These are phyloP conservation scores for Drosophila emarginata DNA, from an alignment of 2,888 invertebrate genomes.

Conservation along the genomic window DNA sequence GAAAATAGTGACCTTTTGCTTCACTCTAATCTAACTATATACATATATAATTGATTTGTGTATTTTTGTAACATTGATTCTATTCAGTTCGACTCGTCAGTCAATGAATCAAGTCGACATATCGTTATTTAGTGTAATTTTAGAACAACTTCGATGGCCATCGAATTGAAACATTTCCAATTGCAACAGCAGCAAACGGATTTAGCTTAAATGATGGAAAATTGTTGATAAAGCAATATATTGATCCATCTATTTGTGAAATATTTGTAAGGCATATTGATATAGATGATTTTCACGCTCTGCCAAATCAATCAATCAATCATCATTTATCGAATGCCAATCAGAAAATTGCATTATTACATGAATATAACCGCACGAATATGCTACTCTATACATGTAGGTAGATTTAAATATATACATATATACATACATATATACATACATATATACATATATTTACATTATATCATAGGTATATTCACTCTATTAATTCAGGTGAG, in stretches of 20 bases:
- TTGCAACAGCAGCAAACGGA: background rate
- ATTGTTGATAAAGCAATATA: background rate
- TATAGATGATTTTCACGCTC: conserved; percentile 6
- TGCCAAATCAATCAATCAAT: conserved; percentile 4
- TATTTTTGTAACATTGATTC: background rate
- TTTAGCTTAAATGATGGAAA: too few relatives aligned
- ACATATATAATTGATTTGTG: too few relatives aligned
- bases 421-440: too few relatives aligned
- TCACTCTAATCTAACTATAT: too few relatives aligned
- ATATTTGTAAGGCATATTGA: conserved; percentile 2
- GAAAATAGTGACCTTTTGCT: too few relatives aligned
- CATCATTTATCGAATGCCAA: conserved; percentile 8
- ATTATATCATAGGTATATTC: background rate
- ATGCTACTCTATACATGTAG: too few relatives aligned
- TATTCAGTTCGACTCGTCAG: background rate
- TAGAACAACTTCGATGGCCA: background rate
- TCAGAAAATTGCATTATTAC: conserved; percentile 5
- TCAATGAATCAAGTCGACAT: background rate
- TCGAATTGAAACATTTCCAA: background rate
- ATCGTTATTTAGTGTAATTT: background rate
- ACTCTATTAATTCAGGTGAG: conserved; percentile 6
- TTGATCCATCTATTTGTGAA: background rate
- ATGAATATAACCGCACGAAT: background rate
- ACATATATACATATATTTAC: too few relatives aligned
- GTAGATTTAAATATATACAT: background rate